Base-by-base conservation (phyloP, 2,797 vertebrate genomes). In the Microhierax caerulescens region DNA sequence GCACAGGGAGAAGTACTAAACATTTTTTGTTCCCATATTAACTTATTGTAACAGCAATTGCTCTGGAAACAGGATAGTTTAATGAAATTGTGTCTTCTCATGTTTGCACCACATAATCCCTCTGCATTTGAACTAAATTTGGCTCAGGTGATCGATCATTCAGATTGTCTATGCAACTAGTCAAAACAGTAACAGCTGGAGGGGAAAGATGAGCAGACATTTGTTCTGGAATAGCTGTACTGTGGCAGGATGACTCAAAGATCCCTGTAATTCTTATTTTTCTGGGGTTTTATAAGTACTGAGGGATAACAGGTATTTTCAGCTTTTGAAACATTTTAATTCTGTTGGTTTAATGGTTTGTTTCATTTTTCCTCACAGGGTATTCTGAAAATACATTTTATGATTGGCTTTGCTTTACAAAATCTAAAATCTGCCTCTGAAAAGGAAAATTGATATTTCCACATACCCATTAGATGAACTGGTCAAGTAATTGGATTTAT, bases 151-250 rank as follows among this genome's bases (percentile, higher is more conserved):
- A 56, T 78, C 51, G 37, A 56, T 78, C 51, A 36, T 53, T 75
- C 54, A 68, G 20, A 28, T 57, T 86, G 16, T 70, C 73, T 70
- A 4, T 57, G 27, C 23, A 79, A 61, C 41, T 81, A 84, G 57
- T 91, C 77, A 89, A 91, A 95, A 89, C 50, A 63, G 12, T 60
- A 86, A 75, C 32, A 96, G 43, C 63, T 79, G 77, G 91, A 91
- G 85, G 17, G 22, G 21, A 88, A 75, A 91, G 57, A 78, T 47
- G 61, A 83, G 48, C 45, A 94, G 68, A 74, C 15, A 20, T 73
- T 79, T 73, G 20, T 39, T 87, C 70, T 87, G 60, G 50, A 75
- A 79, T 64, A 91, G 28, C 24, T 72, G 13, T 47, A 15, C 17
- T 60, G 25, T 72, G 34, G 60, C 61, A 86, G 32, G 60, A 76